Evolutionary conservation across 2,888 invertebrate species (phyloP), one percentile per base, ranked within the genome.

Genomic region (Pristionchus mayeri): DNA sequence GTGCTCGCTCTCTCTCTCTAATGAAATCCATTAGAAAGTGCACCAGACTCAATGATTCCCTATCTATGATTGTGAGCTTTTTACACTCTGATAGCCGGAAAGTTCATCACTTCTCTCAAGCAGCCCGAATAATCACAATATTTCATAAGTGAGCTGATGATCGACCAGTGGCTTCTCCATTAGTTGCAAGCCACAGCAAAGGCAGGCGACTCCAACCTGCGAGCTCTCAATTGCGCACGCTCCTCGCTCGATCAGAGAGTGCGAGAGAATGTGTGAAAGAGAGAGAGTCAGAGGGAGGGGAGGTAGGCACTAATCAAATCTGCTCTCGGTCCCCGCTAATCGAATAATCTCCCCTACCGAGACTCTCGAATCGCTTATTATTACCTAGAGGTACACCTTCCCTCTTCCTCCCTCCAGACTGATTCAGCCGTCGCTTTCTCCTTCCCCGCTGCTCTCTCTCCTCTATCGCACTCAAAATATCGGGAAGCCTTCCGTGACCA

Each of bases 311-410:
- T 71, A 71, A 71, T 71, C 71, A 71, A 71, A 71, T 71, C 40
- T 71, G 16, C 71, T 9, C 40, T 44, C 44, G 63, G 21, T 1
- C 40, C 40, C 71, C 71, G 71, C 71, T 71, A 71, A 71, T 71
- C 71, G 71, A 71, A 71, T 71, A 71, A 71, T 71, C 67, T 67
- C 34, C n/a, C 57, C 27, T 24, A 54, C 57, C 24, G 40, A 71
- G 71, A 71, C 24, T 71, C 40, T 67, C 40, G 67, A 67, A 67
- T 67, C 40, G 71, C 24, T 71, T 71, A 71, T 71, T 71, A 71
- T 71, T 71, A 71, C 40, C 71, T 54, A 54, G 54, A 54, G 54
- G 63, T 63, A 63, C 63, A 63, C 11, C 63, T 34, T 18, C 54
- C 54, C 16, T 21, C 54, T 4, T n/a, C 54, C n/a, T 21, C 54